Percentiles rank a stretch among this genome's conserved stretches.
phyloP scores from a whole-genome alignment of 2,113 vertebrate genomes.

The Rhabdornis inornatus region DNA sequence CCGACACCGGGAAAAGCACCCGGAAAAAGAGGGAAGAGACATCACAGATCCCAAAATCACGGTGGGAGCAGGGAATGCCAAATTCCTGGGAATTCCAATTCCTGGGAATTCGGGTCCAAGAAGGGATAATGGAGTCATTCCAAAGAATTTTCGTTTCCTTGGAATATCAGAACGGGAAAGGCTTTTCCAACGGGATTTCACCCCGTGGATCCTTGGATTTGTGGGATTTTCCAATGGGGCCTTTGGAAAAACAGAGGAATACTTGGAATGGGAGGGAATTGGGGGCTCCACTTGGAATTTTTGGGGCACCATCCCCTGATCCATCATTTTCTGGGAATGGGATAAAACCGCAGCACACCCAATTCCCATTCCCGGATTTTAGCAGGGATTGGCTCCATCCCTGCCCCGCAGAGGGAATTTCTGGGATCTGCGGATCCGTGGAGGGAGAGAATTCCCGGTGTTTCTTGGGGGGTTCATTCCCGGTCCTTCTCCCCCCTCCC shows the following conservation, averaged over 20 bases:
- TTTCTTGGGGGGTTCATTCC: conserved; percentile 59
- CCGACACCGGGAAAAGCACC: neutral
- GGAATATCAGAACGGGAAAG: conserved; percentile 22
- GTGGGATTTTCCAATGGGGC: conserved; percentile 27
- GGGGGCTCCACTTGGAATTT: neutral
- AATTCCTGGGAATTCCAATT: neutral
- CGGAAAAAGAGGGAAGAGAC: neutral
- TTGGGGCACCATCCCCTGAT: neutral
- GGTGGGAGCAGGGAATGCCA: neutral
- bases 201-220: neutral
- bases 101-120: neutral
- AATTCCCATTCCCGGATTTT: conserved; percentile 29
- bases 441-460: conserved; percentile 57
- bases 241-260: neutral
- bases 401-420: conserved; percentile 59
- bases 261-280: neutral
- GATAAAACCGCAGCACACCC: neutral
- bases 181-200: conserved; percentile 24
- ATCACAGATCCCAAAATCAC: neutral
- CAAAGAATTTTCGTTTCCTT: conserved; percentile 36
- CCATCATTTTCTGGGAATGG: neutral
- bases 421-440: fast-evolving
- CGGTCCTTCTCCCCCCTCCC: neutral
- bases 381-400: conserved; percentile 28
- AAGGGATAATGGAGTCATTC: neutral